Base-by-base conservation (phyloP, 2,113 vertebrate species). In the Beaufortia kweichowensis region DNA sequence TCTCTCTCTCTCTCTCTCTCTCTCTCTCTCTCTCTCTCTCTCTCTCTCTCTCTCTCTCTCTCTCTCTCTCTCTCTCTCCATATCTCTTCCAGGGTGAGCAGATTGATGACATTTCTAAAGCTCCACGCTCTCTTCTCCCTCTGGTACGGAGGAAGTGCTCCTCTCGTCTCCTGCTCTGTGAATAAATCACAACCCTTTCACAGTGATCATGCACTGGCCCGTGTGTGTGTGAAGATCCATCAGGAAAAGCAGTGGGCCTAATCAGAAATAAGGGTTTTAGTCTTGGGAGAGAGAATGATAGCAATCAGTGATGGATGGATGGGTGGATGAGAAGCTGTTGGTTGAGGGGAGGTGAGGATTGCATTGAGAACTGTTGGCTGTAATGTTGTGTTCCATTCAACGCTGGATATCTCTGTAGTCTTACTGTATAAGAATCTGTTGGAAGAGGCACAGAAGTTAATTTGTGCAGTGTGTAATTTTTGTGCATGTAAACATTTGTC, bases 71-170 rank as follows among this genome's bases (percentile, higher is more conserved):
- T 56, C 35, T 21, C 24, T 43, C 31, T 59, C 17, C n/a, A 31
- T 67, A 6, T 63, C 62, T 60, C 17, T 33, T 26, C 35, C n/a
- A 19, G 69, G 50, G 62, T n/a, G 59, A 64, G 61, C 75, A 83
- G 80, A 82, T 84, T 86, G 77, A 84, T 84, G 76, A 78, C 76
- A 75, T 77, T 77, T 82, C 76, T 82, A 74, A 69, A 41, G 64
- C 29, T 35, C 67, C 78, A 78, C 26, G 46, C 81, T 35, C 15
- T 74, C 29, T 28, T 59, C 50, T 77, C 61, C 62, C 79, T 60
- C 57, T 81, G 71, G 82, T 77, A 68, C 46, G 57, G 63, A 78
- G 65, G 82, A 77, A 80, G 78, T 82, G 57, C 60, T 82, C 41
- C 66, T 62, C 50, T 75, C 17, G 24, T 71, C 64, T 63, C 50